phyloP scores from a whole-genome alignment of 2,797 vertebrate genomes.

The Esox masquinongy region DNA sequence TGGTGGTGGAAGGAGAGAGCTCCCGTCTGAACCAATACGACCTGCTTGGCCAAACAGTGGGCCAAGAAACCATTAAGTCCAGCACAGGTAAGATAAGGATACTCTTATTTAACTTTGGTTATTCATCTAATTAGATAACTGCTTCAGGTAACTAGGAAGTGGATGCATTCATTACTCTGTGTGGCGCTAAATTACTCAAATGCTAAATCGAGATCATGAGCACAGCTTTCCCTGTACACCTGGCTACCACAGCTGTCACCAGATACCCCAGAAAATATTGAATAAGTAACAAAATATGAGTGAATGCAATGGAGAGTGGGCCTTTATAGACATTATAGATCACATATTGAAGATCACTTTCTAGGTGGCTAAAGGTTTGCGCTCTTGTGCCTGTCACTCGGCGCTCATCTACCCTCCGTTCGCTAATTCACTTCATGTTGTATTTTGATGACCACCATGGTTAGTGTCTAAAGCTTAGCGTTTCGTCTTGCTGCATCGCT shows the following conservation, averaged over 20 bases:
- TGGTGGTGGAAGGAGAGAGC: conserved; percentile 94
- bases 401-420: too few relatives aligned
- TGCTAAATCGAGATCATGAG: not conserved
- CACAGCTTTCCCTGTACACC: not conserved
- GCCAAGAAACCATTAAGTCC: conserved; percentile 94
- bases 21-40: conserved; percentile 97
- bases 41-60: conserved; percentile 92
- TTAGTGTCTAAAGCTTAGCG: too few relatives aligned
- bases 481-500: too few relatives aligned
- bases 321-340: not conserved
- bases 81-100: conserved; percentile 88
- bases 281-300: not conserved
- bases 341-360: not conserved
- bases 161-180: too few relatives aligned
- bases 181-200: too few relatives aligned
- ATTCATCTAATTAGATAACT: not conserved
- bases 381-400: not conserved
- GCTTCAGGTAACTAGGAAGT: too few relatives aligned
- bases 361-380: not conserved
- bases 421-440: too few relatives aligned
- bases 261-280: not conserved
- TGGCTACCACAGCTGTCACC: not conserved
- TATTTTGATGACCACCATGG: too few relatives aligned
- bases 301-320: not conserved
- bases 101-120: not conserved